Percentiles rank a stretch among this genome's conserved stretches.
phyloP scores from a whole-genome alignment of 2,888 invertebrate genomes.

The Quadriops clusia region DNA sequence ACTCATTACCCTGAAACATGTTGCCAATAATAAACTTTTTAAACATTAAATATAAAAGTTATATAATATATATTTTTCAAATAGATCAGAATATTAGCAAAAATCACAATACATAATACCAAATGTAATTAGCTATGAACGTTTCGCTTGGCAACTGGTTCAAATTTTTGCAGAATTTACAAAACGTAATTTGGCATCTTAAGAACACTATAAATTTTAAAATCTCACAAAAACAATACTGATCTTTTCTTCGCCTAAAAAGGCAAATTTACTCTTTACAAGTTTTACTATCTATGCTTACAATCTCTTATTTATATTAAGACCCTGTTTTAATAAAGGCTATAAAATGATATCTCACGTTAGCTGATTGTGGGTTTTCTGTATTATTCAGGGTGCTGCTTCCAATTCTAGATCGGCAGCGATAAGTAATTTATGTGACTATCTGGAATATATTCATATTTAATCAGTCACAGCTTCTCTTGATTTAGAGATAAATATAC shows the following conservation, averaged over 20 bases:
- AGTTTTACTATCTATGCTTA: slow-evolving; percentile 21
- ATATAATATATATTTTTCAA: too few species aligned
- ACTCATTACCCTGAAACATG: slow-evolving; percentile 29
- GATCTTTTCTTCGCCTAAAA: slow-evolving; percentile 18
- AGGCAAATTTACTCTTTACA: slow-evolving; percentile 2
- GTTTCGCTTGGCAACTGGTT: too few species aligned
- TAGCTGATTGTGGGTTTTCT: slow-evolving; percentile 1
- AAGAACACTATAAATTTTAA: slow-evolving; percentile 8
- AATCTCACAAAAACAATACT: slow-evolving; percentile 30
- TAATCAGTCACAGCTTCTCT: slow-evolving; percentile 16
- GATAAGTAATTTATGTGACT: too few species aligned
- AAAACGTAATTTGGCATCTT: slow-evolving; percentile 11
- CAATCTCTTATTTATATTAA: slow-evolving; percentile 32
- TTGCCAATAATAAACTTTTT: slow-evolving; percentile 24
- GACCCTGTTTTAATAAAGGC: slow-evolving; percentile 40
- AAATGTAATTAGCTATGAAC: background rate
- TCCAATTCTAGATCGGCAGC: too few species aligned
- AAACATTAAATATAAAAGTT: slow-evolving; percentile 3
- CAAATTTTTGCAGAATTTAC: slow-evolving; percentile 8
- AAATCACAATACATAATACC: too few species aligned
- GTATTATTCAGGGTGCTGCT: slow-evolving; percentile 1
- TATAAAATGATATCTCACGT: slow-evolving; percentile 33
- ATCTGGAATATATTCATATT: too few species aligned
- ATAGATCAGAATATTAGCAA: background rate
- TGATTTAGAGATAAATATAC: too few species aligned